Conservation (phyloP, 2,888 invertebrate genomes). For the Watsonalla binaria region DNA sequence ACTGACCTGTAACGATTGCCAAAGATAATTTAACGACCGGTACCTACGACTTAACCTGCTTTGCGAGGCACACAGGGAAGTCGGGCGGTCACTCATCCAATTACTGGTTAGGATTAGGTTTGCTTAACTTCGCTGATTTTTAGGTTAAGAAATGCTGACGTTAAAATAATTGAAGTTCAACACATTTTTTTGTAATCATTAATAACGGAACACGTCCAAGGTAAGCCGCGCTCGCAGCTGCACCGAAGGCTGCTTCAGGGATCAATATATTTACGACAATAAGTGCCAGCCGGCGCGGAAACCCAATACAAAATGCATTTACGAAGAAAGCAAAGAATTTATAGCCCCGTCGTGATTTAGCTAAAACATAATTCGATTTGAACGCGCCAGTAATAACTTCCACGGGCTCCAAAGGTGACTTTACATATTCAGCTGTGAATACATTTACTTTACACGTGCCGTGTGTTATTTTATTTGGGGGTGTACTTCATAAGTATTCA, state of each 20-base stretch:
- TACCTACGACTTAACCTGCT: too few species aligned
- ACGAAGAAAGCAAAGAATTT: conserved; percentile 19
- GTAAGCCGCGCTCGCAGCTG: background rate
- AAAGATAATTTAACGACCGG: too few species aligned
- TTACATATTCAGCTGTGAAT: conserved; percentile 3
- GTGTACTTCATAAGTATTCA: too few species aligned
- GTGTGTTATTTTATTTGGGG: background rate
- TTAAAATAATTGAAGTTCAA: too few species aligned
- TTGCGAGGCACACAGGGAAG: too few species aligned
- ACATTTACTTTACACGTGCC: background rate
- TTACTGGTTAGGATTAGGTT: too few species aligned
- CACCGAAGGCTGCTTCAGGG: background rate
- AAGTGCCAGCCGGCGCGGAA: conserved; percentile 14
- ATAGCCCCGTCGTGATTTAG: conserved; percentile 38
- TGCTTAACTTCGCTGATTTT: too few species aligned
- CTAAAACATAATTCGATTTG: conserved; percentile 46
- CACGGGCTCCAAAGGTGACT: conserved; percentile 19
- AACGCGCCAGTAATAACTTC: conserved; percentile 22
- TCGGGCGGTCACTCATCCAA: too few species aligned
- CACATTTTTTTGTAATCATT: too few species aligned
- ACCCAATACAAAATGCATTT: conserved; percentile 27
- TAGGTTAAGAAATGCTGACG: too few species aligned
- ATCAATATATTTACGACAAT: conserved; percentile 1
- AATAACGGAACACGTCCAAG: too few species aligned
- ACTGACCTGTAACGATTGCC: too few species aligned